These are phyloP conservation scores for Neostethus bicornis DNA, from an alignment of 2,797 vertebrate genomes.

Conservation along the genomic window DNA sequence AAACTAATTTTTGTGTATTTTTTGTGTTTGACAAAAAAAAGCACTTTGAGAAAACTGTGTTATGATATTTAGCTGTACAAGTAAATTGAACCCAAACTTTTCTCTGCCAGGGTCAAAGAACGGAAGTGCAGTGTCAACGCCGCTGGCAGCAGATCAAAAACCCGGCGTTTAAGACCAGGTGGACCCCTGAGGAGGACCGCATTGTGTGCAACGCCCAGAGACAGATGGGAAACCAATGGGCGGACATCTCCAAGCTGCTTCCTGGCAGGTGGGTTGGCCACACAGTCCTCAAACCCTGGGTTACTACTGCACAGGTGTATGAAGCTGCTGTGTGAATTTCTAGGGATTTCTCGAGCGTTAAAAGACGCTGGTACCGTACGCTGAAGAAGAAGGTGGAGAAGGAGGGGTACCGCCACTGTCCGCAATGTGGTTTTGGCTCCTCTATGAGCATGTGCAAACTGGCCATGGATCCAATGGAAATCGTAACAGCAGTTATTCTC, in stretches of 20 bases:
- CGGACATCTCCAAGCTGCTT: slow-evolving; percentile 94
- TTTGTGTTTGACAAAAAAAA: no score
- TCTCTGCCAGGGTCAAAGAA: slow-evolving; percentile 83
- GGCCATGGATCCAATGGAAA: slow-evolving; percentile 13
- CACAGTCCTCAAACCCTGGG: no score
- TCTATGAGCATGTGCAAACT: slow-evolving; percentile 27
- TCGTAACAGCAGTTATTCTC: slow-evolving; percentile 4
- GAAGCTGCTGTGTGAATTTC: neutral
- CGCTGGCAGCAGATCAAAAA: slow-evolving; percentile 93
- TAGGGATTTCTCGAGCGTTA: slow-evolving; percentile 98
- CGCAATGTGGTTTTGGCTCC: slow-evolving; percentile 16
- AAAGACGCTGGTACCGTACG: slow-evolving; percentile 99
- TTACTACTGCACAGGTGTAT: neutral
- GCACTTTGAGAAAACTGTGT: no score
- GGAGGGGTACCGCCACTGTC: slow-evolving; percentile 82
- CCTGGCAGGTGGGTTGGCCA: slow-evolving; percentile 88
- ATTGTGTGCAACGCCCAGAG: slow-evolving; percentile 94
- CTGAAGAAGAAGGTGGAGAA: slow-evolving; percentile 94
- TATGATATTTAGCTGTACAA: no score
- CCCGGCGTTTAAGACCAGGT: slow-evolving; percentile 92
- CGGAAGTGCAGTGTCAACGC: slow-evolving; percentile 89
- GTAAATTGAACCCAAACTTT: no score
- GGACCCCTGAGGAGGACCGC: slow-evolving; percentile 94
- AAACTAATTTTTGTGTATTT: no score
- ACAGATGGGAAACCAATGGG: slow-evolving; percentile 97